Evolutionary conservation across 2,888 invertebrate genomes (phyloP), one percentile per base, ranked within the genome.

Genomic region (Plebejus melissa): DNA sequence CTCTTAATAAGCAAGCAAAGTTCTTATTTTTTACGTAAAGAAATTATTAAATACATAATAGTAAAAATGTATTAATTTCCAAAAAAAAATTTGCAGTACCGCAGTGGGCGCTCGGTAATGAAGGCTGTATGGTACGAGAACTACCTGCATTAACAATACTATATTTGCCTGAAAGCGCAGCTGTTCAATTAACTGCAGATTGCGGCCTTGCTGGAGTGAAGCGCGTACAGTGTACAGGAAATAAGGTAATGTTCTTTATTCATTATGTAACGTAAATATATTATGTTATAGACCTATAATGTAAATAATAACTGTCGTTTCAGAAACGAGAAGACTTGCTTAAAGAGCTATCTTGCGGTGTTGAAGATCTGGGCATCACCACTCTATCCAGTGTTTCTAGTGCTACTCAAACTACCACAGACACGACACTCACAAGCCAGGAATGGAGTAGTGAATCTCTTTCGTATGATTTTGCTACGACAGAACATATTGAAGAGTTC

Each of bases 151-250:
- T 96, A 79, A 97, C 96, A 0, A 95, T 96, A 79, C 94, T 96
- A 77, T 97, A 96, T 84, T 94, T 96, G 83, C 96, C 96, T 46
- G 97, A 97, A 84, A 96, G 96, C 84, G 96, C 96, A 57, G 96
- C 96, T 72, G 95, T 97, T 74, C 96, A 96, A 86, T 91, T 97
- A 76, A 96, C 96, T 60, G 95, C 96, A 46, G 96, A 97, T 85
- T 97, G 97, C 81, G 96, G 96, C 74, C 88, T 96, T 77, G 96
- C 96, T 77, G 96, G 96, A 13, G 95, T 96, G 3, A 94, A 96
- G 83, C 94, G 96, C 78, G 95, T 96, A 77, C 95, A 96, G 79
- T 97, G 97, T 87, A 96, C 95, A 82, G 96, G 96, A 81, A 95
- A 96, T 87, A 95, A 96, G 94, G 96, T 96, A 92, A 70, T 54